Percentiles rank a stretch among this genome's conserved stretches.
These are phyloP conservation scores for Schizotus pectinicornis DNA, from an alignment of 2,888 invertebrate genomes.

Conservation along the genomic window DNA sequence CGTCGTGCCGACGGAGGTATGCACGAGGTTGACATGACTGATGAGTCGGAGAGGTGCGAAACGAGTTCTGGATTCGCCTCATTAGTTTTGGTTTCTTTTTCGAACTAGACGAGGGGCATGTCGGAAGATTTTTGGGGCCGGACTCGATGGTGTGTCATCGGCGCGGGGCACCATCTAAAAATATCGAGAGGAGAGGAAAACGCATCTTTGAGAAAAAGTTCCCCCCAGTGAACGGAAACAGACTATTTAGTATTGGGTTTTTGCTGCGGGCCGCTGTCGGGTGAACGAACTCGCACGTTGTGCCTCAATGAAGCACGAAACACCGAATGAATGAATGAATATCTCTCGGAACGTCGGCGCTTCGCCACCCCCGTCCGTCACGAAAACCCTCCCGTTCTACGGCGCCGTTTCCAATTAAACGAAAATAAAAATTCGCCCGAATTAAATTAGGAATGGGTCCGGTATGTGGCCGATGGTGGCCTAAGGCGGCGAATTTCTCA, in stretches of 20 bases:
- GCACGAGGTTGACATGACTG: no score
- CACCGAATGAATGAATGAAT: slow-evolving; percentile 43
- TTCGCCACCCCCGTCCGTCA: no score
- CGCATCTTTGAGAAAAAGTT: slow-evolving; percentile 46
- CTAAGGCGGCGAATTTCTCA: slow-evolving; percentile 14
- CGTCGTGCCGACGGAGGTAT: no score
- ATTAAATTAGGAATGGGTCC: slow-evolving; percentile 8
- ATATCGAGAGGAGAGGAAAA: slow-evolving; percentile 39
- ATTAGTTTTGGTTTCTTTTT: no score
- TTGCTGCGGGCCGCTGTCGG: slow-evolving; percentile 44
- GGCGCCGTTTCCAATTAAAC: slow-evolving; percentile 6
- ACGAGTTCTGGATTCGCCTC: no score
- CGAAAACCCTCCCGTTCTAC: no score
- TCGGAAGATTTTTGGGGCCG: no score
- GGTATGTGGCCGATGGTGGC: slow-evolving; percentile 11
- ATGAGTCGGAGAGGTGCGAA: no score
- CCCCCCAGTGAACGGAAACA: slow-evolving; percentile 48
- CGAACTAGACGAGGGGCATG: no score
- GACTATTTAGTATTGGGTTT: slow-evolving; percentile 51
- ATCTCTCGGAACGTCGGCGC: slow-evolving; percentile 24
- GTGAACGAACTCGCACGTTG: slow-evolving; percentile 47
- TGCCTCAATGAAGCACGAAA: slow-evolving; percentile 43
- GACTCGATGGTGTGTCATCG: no score
- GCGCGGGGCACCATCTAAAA: slow-evolving; percentile 30
- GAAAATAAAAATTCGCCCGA: slow-evolving; percentile 4